Evolutionary conservation across 1,140 invertebrate genomes (phyloP), one percentile per base, ranked within the genome.

Genomic region (Lepidurus packardi): DNA sequence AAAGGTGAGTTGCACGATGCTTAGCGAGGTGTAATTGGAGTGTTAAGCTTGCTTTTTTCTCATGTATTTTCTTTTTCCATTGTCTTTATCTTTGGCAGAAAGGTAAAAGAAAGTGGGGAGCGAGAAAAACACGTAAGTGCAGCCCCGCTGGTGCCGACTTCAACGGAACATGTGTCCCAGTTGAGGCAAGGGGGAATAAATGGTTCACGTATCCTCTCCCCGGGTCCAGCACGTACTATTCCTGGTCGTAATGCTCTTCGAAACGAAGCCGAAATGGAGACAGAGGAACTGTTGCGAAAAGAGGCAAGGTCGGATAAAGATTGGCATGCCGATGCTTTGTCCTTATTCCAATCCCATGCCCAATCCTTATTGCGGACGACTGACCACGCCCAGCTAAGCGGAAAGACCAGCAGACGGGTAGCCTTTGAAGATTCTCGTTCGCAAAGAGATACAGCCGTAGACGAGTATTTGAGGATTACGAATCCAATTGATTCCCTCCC

Each of bases 301-400:
- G 16, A 13, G 53, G 21, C 13, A 13, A 21, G 21, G 53, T 21
- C 13, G 53, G 53, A 7, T 65, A 65, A 65, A 65, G 53, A 65
- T 65, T 65, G 53, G 53, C 53, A 65, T 65, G 21, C 53, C 21
- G 53, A 65, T 21, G 53, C 53, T 65, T 65, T 65, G 16, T 65
- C 53, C 53, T 65, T 65, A 65, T 65, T 65, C 21, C 53, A 65
- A 21, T 65, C 53, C 16, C 53, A 13, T 13, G 21, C 6, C 53
- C 53, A 65, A 65, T 65, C 21, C 13, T 16, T 65, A 13, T 65
- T 13, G 53, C 53, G 13, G 53, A 65, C 53, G 53, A n/a, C 4
- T 65, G 53, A 65, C 53, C 53, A 65, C 53, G 53, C 53, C 53
- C 53, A 65, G 53, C n/a, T 21, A n/a, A 65, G 53, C 53, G 53